Base-by-base conservation (phyloP, 2,888 invertebrate species). In the Baccha elongata region DNA sequence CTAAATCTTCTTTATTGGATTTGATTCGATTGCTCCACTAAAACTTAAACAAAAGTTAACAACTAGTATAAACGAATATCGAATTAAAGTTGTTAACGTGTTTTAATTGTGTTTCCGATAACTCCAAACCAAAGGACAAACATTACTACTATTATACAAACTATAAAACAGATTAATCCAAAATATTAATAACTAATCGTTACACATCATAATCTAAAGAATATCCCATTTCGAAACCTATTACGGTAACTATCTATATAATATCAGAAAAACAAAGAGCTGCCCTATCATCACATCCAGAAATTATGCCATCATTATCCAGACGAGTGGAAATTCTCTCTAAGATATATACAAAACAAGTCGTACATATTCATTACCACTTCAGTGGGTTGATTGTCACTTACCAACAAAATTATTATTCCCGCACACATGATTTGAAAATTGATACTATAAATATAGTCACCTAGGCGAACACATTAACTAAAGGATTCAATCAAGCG, bases 401-500 rank as follows among this genome's bases (percentile, higher is more conserved):
- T 60, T 44, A 58, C 7, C n/a, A 42, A 32, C 60, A 44, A 32
- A 44, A 44, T 60, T 29, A 60, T 60, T 40, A 60, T 60, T 42
- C 42, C 19, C 13, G 29, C 29, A 26, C n/a, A 29, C 6, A n/a
- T 19, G 29, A 26, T 29, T 44, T 60, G 60, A 60, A 17, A 60
- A 42, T 60, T 44, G 58, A 26, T 40, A 42, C 60, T 44, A 11
- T 19, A 44, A 44, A 37, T 44, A 11, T 44, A 11, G 29, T 44
- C 44, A 11, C 26, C 26, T 40, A 29, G 29, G 40, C 35, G 17
- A 52, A 46, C 13, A 48, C 65, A 62, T 50, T 52, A 52, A 65
- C 80, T 65, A 52, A 48, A 40, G 58, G 65, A 58, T 71, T 75
- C 75, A 81, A 75, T 81, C 69, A 81, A 71, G 69, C 60, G 65